Conservation (phyloP, 2,113 vertebrate genomes). For the Hymenochirus boettgeri region DNA sequence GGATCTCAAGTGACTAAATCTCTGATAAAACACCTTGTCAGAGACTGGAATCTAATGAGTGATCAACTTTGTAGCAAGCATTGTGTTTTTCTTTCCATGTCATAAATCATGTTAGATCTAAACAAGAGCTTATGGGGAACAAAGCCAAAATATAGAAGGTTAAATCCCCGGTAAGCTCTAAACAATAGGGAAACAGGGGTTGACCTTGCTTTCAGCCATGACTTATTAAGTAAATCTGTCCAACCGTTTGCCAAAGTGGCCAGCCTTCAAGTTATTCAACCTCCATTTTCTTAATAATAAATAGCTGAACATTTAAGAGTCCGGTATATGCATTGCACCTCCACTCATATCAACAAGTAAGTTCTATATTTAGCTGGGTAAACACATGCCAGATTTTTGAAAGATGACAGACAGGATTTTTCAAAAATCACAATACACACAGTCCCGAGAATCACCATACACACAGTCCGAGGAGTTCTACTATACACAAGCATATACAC, state of each 20-base stretch:
- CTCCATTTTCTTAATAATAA: no score
- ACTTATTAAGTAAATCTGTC: constrained; percentile 20
- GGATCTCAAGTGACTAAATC: constrained; percentile 19
- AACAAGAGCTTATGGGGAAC: constrained; percentile 32
- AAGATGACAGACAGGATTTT: no score
- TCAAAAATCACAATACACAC: no score
- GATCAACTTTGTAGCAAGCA: constrained; percentile 19
- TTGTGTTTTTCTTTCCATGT: constrained; percentile 28
- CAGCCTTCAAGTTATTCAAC: no score
- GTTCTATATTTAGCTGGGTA: no score
- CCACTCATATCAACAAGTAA: no score
- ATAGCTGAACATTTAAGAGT: no score
- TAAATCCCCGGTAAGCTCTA: constrained; percentile 24
- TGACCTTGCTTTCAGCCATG: constrained; percentile 16
- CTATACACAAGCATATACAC: no score
- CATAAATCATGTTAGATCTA: constrained; percentile 30
- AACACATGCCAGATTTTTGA: no score
- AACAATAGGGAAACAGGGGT: constrained; percentile 21
- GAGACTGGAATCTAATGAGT: constrained; percentile 23
- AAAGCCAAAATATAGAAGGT: constrained; percentile 17
- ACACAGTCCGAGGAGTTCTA: no score
- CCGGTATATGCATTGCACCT: no score
- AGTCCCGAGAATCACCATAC: no score
- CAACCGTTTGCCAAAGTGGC: background rate
- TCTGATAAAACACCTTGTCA: constrained; percentile 28